Conservation (phyloP, 2,113 vertebrate species). For the Lota lota region DNA sequence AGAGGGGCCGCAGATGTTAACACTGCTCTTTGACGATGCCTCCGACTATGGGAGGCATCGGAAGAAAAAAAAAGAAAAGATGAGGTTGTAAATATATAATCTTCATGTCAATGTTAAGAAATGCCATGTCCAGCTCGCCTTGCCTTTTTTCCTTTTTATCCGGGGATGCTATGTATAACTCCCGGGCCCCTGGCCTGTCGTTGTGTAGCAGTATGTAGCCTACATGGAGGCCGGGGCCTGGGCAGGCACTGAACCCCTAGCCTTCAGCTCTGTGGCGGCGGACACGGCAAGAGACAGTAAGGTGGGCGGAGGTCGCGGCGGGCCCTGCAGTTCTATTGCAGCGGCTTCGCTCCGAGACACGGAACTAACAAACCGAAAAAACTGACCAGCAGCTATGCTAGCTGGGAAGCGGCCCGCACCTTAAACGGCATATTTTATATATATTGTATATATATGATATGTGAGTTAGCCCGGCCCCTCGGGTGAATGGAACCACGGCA, state of each 20-base stretch:
- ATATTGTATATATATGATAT: constrained; percentile 85
- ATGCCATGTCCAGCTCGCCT: constrained; percentile 54
- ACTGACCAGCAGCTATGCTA: constrained; percentile 62
- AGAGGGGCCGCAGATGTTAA: constrained; percentile 76
- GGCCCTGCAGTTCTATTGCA: constrained; percentile 79
- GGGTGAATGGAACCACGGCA: constrained; percentile 49
- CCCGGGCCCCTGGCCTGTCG: constrained; percentile 29
- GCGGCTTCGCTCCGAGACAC: constrained; percentile 55
- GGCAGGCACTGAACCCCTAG: constrained; percentile 7
- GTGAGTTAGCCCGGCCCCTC: constrained; percentile 80
- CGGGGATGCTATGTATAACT: constrained; percentile 22
- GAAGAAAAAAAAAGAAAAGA: constrained; percentile 48
- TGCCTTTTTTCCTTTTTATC: constrained; percentile 38
- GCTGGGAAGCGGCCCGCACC: constrained; percentile 64
- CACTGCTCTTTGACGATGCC: constrained; percentile 71
- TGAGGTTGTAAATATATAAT: constrained; percentile 81
- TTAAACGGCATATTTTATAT: constrained; percentile 79
- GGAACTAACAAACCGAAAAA: constrained; percentile 18
- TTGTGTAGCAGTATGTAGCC: constrained; percentile 48
- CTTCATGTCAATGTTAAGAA: constrained; percentile 71
- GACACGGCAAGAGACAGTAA: constrained; percentile 69
- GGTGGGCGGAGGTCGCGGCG: constrained; percentile 59
- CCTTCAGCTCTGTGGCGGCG: constrained; percentile 41
- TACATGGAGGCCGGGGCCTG: constrained; percentile 23
- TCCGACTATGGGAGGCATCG: constrained; percentile 54